These are phyloP conservation scores for Oxygymnocypris stewartii DNA, from an alignment of 2,113 vertebrate species.

Conservation along the genomic window DNA sequence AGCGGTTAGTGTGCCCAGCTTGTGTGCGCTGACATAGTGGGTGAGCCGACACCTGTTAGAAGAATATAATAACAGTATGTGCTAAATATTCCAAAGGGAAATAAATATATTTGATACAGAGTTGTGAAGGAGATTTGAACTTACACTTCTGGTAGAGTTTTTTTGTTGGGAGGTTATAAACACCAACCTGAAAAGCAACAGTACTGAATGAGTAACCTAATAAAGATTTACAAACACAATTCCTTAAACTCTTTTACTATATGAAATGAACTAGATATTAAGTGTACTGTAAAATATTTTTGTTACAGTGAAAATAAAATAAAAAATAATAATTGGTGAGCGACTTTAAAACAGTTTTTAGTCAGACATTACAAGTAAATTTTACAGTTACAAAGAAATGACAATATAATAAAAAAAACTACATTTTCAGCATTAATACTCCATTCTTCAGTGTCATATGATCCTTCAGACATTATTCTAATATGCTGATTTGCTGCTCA, in stretches of 20 bases:
- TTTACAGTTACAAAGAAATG: no score
- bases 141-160: neutral
- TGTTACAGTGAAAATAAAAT: neutral
- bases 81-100: neutral
- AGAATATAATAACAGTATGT: neutral
- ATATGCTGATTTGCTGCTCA: no score
- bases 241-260: neutral
- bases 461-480: no score
- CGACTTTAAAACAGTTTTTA: no score
- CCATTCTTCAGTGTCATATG: no score
- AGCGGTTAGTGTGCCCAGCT: slow-evolving; percentile 55
- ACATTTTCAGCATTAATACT: no score
- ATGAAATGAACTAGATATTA: neutral
- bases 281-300: neutral
- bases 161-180: neutral
- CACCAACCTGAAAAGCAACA: slow-evolving; percentile 4
- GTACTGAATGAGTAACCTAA: neutral
- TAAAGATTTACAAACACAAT: neutral
- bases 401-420: no score
- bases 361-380: no score
- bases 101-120: neutral
- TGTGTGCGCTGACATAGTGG: slow-evolving; percentile 41
- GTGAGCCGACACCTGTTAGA: slow-evolving; percentile 36
- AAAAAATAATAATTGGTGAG: no score
- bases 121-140: neutral